phyloP scores from a whole-genome alignment of 2,113 vertebrate genomes.

The Chaetorhynchus papuensis region DNA sequence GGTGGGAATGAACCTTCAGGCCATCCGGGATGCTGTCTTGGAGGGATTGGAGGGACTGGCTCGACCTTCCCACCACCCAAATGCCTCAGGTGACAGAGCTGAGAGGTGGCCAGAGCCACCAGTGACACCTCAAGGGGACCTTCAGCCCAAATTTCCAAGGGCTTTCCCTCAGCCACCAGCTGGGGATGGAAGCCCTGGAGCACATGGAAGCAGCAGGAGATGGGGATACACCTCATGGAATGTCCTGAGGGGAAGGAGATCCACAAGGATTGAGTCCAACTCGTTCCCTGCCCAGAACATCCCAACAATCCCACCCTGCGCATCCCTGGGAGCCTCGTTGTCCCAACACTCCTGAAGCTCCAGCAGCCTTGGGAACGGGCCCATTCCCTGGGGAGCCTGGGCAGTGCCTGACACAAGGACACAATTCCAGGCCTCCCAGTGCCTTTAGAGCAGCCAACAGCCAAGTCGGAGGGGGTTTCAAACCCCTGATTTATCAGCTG shows the following conservation, averaged over 20 bases:
- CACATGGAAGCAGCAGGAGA: background rate
- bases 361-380: accelerated
- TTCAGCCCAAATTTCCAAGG: background rate
- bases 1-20: background rate
- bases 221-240: background rate
- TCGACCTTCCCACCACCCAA: background rate
- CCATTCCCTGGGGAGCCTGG: background rate
- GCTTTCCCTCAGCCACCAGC: background rate
- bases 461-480: background rate
- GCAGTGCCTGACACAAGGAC: background rate
- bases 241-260: background rate
- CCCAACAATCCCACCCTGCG: background rate
- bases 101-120: background rate
- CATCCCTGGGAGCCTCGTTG: background rate
- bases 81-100: background rate
- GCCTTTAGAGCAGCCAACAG: background rate
- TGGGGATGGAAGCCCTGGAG: background rate
- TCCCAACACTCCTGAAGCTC: background rate
- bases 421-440: background rate
- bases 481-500: background rate
- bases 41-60: background rate
- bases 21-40: background rate
- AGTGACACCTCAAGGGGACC: accelerated
- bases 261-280: no score
- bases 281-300: background rate